Evolutionary conservation across 2,797 vertebrate species (phyloP).

Genomic region (Channallabes apus): DNA sequence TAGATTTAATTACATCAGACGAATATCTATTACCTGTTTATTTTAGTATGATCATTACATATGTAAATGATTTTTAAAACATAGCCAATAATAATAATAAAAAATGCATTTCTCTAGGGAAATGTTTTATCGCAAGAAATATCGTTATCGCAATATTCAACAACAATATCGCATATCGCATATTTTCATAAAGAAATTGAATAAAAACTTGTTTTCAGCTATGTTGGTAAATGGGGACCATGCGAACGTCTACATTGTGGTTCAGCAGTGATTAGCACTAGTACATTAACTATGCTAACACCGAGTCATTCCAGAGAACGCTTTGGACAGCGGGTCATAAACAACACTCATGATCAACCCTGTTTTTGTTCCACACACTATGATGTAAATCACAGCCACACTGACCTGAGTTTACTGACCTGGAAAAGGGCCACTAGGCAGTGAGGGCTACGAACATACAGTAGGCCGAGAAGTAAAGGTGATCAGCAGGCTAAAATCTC

Average conservation of each 20-base stretch:
- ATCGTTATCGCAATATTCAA: too few relatives aligned
- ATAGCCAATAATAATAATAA: too few relatives aligned
- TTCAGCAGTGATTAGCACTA: not conserved
- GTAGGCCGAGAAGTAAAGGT: constrained; percentile 43
- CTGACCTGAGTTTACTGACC: constrained; percentile 73
- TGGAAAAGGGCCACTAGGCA: constrained; percentile 70
- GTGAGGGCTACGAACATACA: constrained; percentile 17
- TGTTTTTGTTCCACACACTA: constrained; percentile 19
- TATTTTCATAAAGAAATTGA: too few relatives aligned
- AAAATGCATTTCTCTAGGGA: too few relatives aligned
- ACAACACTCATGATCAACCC: not conserved
- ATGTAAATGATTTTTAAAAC: too few relatives aligned
- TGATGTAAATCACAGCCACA: constrained; percentile 47
- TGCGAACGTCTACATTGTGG: not conserved
- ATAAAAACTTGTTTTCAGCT: not conserved
- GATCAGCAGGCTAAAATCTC: constrained; percentile 59
- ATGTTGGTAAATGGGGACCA: not conserved
- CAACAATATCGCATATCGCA: too few relatives aligned
- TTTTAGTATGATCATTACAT: too few relatives aligned
- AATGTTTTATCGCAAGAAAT: too few relatives aligned
- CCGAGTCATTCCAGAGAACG: not conserved
- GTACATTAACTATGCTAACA: not conserved
- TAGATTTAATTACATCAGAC: too few relatives aligned
- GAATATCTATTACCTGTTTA: too few relatives aligned
- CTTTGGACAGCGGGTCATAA: not conserved